Percentiles rank a stretch among this genome's conserved stretches.
Conservation (phyloP, 1,140 invertebrate species). For the Neodiprion lecontei region DNA sequence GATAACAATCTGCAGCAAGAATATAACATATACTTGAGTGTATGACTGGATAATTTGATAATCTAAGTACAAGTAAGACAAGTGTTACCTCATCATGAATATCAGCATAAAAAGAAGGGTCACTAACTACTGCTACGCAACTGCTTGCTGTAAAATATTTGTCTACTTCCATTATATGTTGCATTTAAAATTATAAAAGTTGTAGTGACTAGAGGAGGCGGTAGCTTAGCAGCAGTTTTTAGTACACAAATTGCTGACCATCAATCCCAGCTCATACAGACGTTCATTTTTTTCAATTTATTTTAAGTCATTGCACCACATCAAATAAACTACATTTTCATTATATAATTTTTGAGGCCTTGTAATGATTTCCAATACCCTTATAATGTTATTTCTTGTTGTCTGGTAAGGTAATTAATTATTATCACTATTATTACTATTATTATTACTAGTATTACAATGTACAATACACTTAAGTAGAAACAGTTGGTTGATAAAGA, state of each 20-base stretch:
- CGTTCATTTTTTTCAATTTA: conserved; percentile 65
- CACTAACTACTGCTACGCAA: conserved; percentile 39
- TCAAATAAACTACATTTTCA: conserved; percentile 67
- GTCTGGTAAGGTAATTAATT: too few relatives aligned
- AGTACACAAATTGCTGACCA: conserved; percentile 52
- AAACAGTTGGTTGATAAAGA: too few relatives aligned
- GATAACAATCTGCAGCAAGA: conserved; percentile 52
- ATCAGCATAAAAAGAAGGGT: conserved; percentile 14
- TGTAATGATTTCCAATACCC: background rate
- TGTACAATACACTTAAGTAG: too few relatives aligned
- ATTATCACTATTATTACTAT: too few relatives aligned
- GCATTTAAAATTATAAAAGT: conserved; percentile 49
- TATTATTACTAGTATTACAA: too few relatives aligned
- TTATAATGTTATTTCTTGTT: background rate
- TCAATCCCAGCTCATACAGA: conserved; percentile 62
- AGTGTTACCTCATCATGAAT: conserved; percentile 64
- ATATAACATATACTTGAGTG: conserved; percentile 50
- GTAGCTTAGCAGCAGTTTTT: conserved; percentile 46
- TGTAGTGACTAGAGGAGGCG: conserved; percentile 40
- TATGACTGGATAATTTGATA: conserved; percentile 66
- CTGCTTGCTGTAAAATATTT: conserved; percentile 32
- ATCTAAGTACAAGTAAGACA: conserved; percentile 66
- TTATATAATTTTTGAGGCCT: conserved; percentile 49
- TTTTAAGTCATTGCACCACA: conserved; percentile 66
- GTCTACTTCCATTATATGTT: conserved; percentile 53